Percentiles rank a stretch among this genome's conserved stretches.
phyloP scores from a whole-genome alignment of 2,797 vertebrate genomes.

The Pipistrellus pygmaeus region DNA sequence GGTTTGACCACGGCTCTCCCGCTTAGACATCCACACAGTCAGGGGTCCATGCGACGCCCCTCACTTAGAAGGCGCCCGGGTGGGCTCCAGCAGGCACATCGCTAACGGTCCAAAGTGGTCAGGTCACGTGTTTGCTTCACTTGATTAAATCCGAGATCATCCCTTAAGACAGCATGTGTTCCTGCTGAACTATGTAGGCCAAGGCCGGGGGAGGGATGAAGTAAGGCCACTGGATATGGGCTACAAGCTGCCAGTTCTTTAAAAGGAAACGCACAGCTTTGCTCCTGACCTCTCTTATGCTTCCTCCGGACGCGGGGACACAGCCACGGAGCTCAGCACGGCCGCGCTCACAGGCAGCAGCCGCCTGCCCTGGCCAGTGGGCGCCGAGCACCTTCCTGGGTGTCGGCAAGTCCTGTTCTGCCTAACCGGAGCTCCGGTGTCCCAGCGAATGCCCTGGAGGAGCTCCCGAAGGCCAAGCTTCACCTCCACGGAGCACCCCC shows the following conservation, averaged over 20 bases:
- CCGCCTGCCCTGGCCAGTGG: neutral
- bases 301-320: neutral
- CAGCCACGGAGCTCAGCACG: neutral
- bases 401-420: neutral
- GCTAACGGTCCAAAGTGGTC: neutral
- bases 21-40: neutral
- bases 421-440: neutral
- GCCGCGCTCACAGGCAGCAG: neutral
- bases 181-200: neutral
- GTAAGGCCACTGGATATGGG: neutral
- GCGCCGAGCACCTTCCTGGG: neutral
- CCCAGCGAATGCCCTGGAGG: neutral
- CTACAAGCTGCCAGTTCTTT: conserved; percentile 26
- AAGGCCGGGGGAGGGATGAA: neutral
- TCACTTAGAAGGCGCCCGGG: neutral
- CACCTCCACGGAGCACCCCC: neutral
- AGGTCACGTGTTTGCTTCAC: conserved; percentile 61
- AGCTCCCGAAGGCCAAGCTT: neutral
- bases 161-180: neutral
- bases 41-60: neutral
- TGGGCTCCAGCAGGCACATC: neutral
- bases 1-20: neutral
- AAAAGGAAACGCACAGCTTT: neutral
- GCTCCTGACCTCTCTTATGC: neutral
- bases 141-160: conserved; percentile 38